Percentiles rank a stretch among this genome's conserved stretches.
Evolutionary conservation across 2,113 vertebrate genomes (phyloP).

Genomic region (Nesoenas mayeri): DNA sequence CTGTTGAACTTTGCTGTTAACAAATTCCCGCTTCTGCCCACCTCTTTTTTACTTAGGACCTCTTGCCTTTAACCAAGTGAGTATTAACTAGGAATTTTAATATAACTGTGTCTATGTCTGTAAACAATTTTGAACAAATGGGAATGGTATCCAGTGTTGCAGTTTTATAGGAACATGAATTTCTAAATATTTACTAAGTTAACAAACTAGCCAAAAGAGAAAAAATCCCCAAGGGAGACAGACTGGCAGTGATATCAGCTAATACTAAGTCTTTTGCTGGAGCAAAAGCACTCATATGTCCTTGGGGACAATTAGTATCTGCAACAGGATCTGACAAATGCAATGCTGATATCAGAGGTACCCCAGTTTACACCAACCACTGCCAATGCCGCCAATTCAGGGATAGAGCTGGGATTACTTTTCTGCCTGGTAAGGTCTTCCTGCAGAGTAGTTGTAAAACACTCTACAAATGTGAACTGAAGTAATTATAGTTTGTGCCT

Average conservation of each 20-base stretch:
- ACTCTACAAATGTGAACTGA: neutral
- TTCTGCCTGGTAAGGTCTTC: neutral
- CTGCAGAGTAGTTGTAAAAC: neutral
- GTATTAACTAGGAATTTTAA: neutral
- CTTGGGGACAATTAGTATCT: neutral
- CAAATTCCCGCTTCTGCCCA: neutral
- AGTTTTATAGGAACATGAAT: neutral
- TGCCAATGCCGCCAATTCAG: neutral
- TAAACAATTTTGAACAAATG: constrained; percentile 34
- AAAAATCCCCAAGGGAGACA: neutral
- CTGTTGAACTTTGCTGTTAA: neutral
- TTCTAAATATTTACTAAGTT: constrained; percentile 60
- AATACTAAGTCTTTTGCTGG: constrained; percentile 13
- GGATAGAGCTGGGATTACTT: neutral
- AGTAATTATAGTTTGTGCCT: neutral
- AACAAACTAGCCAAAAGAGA: neutral
- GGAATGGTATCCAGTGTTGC: neutral
- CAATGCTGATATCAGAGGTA: neutral
- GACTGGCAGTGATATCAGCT: neutral
- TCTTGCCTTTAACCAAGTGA: neutral
- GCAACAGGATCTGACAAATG: neutral
- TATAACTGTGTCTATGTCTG: neutral
- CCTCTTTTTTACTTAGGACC: neutral
- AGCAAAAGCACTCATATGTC: neutral
- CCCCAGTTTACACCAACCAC: neutral